Conservation (phyloP, 2,888 invertebrate species). For the Euspilapteryx auroguttella region DNA sequence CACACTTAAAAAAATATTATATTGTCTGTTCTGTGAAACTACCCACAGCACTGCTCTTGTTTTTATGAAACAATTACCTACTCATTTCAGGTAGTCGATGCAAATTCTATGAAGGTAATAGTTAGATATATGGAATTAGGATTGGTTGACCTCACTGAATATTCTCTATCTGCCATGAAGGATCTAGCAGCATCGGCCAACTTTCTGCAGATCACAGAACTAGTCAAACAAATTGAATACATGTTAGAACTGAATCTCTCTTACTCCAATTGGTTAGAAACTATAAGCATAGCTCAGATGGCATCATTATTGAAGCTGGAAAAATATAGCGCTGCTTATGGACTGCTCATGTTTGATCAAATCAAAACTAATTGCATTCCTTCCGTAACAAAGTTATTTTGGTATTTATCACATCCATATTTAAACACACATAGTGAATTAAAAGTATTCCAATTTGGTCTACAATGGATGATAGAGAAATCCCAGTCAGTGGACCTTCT, state of each 20-base stretch:
- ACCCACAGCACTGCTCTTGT: too few relatives aligned
- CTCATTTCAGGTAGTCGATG: constrained; percentile 29
- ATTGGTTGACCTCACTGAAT: constrained; percentile 28
- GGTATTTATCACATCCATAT: constrained; percentile 44
- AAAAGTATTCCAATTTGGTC: constrained; percentile 36
- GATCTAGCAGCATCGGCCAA: constrained; percentile 33
- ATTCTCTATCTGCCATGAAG: constrained; percentile 18
- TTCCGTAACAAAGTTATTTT: constrained; percentile 25
- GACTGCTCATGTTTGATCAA: constrained; percentile 26
- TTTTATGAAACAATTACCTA: constrained; percentile 1
- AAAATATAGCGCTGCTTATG: constrained; percentile 21
- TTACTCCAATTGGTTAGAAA: constrained; percentile 28
- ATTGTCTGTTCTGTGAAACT: too few relatives aligned
- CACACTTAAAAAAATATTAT: background rate
- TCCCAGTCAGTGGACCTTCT: constrained; percentile 28
- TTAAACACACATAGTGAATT: constrained; percentile 26
- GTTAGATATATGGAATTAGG: constrained; percentile 33
- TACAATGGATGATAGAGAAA: constrained; percentile 24
- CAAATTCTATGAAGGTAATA: constrained; percentile 31
- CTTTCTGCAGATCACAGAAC: constrained; percentile 38
- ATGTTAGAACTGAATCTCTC: constrained; percentile 24
- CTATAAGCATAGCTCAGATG: constrained; percentile 28
- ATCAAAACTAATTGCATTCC: constrained; percentile 28
- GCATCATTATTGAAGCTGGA: constrained; percentile 23
- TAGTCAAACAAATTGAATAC: constrained; percentile 35